Evolutionary conservation across 2,888 invertebrate species (phyloP), one percentile per base, ranked within the genome.

Genomic region (Meliscaeva auricollis): DNA sequence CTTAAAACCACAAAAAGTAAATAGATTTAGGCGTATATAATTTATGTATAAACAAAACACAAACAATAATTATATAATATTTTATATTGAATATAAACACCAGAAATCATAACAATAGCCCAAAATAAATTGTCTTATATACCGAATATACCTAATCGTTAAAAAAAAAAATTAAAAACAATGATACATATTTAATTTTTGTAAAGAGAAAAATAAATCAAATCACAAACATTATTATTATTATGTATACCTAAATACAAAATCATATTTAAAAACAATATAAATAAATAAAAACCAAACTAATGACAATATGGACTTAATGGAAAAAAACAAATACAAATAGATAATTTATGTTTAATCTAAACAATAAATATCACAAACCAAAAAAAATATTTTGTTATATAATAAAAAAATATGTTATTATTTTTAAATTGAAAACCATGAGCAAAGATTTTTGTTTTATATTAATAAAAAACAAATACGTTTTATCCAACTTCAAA

Each of bases 261-360:
- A 54, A 64, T 70, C 32, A 41, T 54, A 22, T 72, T 70, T 9
- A 22, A 73, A 60, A 74, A 72, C 7, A 78, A 64, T 35, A 62
- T 60, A 3, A 20, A 26, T 46, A 68, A 46, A 69, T 80, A 64
- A 58, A 77, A 84, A 73, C 74, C 78, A 75, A 84, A 84, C 78
- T 68, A 87, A 77, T 79, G 79, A 87, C 80, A 84, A 84, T 84
- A 84, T 60, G 46, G 56, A 75, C 52, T 66, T 75, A 75, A 78
- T 48, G 68, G 44, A 77, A 73, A 17, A 48, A 78, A 64, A 70
- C 32, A 64, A 26, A 76, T 73, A 60, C 41, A 30, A 3, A 38
- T 6, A 13, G 0, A n/a, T 41, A 20, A 41, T 81, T 62, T 81
- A 44, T 60, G 38, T 68, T 54, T 64, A 68, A 38, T 62, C 20